Percentiles rank a stretch among this genome's conserved stretches.
Evolutionary conservation across 1,140 invertebrate species (phyloP).

Genomic region (Trigoniulus corallinus): DNA sequence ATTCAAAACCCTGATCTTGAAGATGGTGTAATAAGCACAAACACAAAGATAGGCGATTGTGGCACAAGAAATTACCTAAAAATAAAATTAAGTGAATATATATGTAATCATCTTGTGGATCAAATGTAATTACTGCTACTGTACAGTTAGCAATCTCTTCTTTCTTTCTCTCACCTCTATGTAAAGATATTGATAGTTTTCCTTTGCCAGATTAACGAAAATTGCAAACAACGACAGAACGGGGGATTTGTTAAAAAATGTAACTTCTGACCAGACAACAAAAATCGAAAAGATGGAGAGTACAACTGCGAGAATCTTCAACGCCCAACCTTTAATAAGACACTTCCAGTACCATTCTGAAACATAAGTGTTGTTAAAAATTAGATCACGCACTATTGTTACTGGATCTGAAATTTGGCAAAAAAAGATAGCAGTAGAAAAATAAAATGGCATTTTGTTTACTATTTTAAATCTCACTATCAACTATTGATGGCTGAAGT

Average conservation of each 20-base stretch:
- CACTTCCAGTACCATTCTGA: conserved; percentile 95
- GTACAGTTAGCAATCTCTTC: too few relatives aligned
- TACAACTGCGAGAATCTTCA: conserved; percentile 51
- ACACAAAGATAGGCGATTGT: conserved; percentile 89
- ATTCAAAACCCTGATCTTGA: conserved; percentile 90
- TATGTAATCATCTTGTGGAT: background rate
- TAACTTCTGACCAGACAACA: conserved; percentile 97
- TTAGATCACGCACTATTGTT: background rate
- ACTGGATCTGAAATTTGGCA: too few relatives aligned
- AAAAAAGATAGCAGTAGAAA: too few relatives aligned
- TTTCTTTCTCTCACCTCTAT: conserved; percentile 67
- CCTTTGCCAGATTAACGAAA: conserved; percentile 63
- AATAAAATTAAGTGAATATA: conserved; percentile 26
- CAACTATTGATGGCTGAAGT: too few relatives aligned
- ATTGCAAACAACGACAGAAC: conserved; percentile 89
- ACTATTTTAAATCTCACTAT: too few relatives aligned
- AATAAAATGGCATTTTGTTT: too few relatives aligned
- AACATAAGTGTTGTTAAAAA: conserved; percentile 18
- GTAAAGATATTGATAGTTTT: conserved; percentile 77
- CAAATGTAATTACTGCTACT: too few relatives aligned
- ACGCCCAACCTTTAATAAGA: conserved; percentile 50
- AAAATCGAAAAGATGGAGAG: conserved; percentile 63
- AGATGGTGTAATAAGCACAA: conserved; percentile 93
- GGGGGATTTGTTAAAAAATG: conserved; percentile 83
- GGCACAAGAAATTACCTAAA: conserved; percentile 61